Percentiles rank a stretch among this genome's conserved stretches.
phyloP scores from a whole-genome alignment of 2,797 vertebrate genomes.

The Echiichthys vipera region DNA sequence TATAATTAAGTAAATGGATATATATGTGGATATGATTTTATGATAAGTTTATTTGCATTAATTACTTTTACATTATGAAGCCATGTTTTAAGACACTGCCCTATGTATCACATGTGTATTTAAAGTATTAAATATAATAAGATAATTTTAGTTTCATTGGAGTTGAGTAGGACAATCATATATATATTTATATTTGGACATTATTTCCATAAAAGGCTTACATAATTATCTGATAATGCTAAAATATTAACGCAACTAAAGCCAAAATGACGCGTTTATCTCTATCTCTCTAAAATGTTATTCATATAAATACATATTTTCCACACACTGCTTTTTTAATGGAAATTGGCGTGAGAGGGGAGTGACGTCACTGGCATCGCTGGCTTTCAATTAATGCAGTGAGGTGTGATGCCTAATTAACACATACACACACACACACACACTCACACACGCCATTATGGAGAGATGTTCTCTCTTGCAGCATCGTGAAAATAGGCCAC shows the following conservation, averaged over 20 bases:
- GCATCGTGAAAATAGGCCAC: slow-evolving; percentile 41
- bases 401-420: slow-evolving; percentile 74
- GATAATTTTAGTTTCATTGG: background rate
- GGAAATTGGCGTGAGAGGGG: slow-evolving; percentile 24
- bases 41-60: background rate
- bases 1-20: background rate
- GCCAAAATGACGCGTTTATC: background rate
- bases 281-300: background rate
- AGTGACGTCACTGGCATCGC: slow-evolving; percentile 66
- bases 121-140: background rate
- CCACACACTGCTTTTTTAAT: background rate
- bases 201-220: background rate
- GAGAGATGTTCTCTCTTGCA: slow-evolving; percentile 17
- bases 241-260: background rate
- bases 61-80: background rate
- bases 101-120: background rate
- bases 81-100: background rate
- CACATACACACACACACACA: slow-evolving; percentile 42
- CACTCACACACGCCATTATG: slow-evolving; percentile 8
- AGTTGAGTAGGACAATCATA: background rate
- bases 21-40: background rate
- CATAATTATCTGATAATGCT: slow-evolving; percentile 2
- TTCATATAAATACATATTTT: background rate
- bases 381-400: slow-evolving; percentile 65
- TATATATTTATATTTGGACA: background rate